Conservation (phyloP, 92 coral and sea anemone genomes). For the Epizoanthus illoricatus region DNA sequence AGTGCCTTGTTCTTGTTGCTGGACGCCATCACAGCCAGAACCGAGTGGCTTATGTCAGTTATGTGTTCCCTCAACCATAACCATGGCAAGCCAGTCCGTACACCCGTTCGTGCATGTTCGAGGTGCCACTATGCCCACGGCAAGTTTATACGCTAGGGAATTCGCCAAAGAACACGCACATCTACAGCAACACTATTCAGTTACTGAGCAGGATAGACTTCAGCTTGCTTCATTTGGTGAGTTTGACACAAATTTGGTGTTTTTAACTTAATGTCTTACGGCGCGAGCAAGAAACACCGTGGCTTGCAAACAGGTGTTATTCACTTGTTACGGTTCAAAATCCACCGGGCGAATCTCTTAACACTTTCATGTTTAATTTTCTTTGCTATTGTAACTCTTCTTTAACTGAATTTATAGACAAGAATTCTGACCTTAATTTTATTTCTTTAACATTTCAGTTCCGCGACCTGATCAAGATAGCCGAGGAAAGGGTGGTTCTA, state of each 20-base stretch:
- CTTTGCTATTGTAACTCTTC: slow-evolving; percentile 7
- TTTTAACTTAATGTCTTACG: slow-evolving; percentile 4
- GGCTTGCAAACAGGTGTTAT: slow-evolving; percentile 25
- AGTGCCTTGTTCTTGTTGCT: slow-evolving; percentile 94
- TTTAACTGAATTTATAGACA: slow-evolving; percentile 23
- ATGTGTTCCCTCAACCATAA: slow-evolving; percentile 83
- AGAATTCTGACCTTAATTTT: slow-evolving; percentile 22
- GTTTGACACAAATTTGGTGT: slow-evolving; percentile 33
- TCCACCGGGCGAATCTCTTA: slow-evolving; percentile 44
- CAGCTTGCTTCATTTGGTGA: slow-evolving; percentile 91
- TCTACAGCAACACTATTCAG: slow-evolving; percentile 79
- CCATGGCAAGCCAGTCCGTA: slow-evolving; percentile 47
- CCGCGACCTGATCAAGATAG: slow-evolving; percentile 77
- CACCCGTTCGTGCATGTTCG: slow-evolving; percentile 89
- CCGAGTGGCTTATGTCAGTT: slow-evolving; percentile 88
- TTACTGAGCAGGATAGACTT: slow-evolving; percentile 71
- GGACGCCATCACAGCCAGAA: slow-evolving; percentile 95
- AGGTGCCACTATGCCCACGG: slow-evolving; percentile 82
- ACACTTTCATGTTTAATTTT: slow-evolving; percentile 42
- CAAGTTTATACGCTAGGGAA: slow-evolving; percentile 72
- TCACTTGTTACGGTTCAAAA: slow-evolving; percentile 5
- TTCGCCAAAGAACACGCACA: slow-evolving; percentile 80
- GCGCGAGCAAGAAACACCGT: slow-evolving; percentile 18
- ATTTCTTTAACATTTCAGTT: slow-evolving; percentile 45
- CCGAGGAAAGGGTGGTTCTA: slow-evolving; percentile 74